These are phyloP conservation scores for Papilio glaucus DNA, from an alignment of 1,140 invertebrate genomes.

Conservation along the genomic window DNA sequence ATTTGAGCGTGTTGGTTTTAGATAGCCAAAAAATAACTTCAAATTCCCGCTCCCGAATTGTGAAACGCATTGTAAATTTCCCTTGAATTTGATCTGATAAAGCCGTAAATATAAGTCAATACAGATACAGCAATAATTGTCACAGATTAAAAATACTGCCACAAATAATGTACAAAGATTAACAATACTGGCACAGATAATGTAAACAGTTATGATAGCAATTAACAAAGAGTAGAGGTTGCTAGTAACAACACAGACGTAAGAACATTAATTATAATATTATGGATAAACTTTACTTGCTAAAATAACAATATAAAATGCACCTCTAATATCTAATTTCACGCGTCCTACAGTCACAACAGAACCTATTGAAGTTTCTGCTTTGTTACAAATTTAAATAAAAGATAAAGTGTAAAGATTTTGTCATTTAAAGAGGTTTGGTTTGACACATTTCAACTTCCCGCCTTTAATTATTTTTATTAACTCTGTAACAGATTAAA, in stretches of 20 bases:
- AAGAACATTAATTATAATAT: constrained; percentile 45
- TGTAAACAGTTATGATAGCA: background rate
- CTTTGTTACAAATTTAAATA: constrained; percentile 7
- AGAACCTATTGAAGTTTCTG: constrained; percentile 41
- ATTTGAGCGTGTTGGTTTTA: too few relatives aligned
- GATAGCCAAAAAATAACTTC: too few relatives aligned
- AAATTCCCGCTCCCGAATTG: too few relatives aligned
- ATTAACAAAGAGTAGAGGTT: constrained; percentile 6
- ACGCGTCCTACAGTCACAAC: constrained; percentile 54
- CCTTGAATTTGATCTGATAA: background rate
- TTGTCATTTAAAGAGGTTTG: background rate
- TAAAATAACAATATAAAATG: constrained; percentile 66
- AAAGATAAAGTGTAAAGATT: background rate
- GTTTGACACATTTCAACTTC: too few relatives aligned
- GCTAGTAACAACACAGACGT: constrained; percentile 18
- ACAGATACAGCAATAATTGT: constrained; percentile 5
- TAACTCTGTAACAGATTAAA: too few relatives aligned
- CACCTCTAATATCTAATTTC: constrained; percentile 70
- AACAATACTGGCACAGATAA: constrained; percentile 19
- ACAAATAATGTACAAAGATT: constrained; percentile 10
- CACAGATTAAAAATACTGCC: constrained; percentile 22
- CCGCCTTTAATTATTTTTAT: too few relatives aligned
- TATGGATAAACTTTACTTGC: constrained; percentile 17
- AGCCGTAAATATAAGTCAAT: background rate
- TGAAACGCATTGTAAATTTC: background rate